A percentile compares a stretch with the other conserved stretches of the same genome.
Conservation (phyloP, 1,140 invertebrate genomes). For the Solenopsis invicta region DNA sequence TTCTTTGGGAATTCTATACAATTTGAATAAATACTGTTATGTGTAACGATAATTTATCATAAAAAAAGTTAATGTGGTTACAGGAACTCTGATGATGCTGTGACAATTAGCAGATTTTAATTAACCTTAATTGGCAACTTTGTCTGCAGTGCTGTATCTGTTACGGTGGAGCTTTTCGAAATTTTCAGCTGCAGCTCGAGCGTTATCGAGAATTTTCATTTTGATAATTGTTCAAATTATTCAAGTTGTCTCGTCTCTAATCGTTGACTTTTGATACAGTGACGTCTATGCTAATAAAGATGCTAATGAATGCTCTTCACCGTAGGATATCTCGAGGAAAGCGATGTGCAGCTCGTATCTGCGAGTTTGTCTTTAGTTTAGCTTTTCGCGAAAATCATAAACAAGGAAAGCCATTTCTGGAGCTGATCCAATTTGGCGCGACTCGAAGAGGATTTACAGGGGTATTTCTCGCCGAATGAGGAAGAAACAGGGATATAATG, state of each 20-base stretch:
- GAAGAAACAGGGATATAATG: conserved; percentile 35
- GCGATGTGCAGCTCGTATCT: not conserved
- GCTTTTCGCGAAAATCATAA: not conserved
- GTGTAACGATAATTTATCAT: not conserved
- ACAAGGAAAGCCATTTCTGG: conserved; percentile 18
- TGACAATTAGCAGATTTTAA: not conserved
- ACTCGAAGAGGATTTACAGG: conserved; percentile 2
- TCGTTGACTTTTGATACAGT: too few species aligned
- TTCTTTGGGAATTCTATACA: too few species aligned
- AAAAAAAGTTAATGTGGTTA: not conserved
- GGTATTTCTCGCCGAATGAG: not conserved
- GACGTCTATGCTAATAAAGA: not conserved
- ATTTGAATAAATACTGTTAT: too few species aligned
- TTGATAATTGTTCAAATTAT: not conserved
- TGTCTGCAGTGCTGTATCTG: not conserved
- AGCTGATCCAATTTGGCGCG: conserved; percentile 24
- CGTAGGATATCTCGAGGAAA: not conserved
- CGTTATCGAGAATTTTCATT: conserved; percentile 1
- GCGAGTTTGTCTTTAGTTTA: not conserved
- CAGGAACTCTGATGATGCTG: not conserved
- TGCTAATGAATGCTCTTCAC: not conserved
- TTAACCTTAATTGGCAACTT: not conserved
- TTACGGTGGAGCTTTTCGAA: not conserved
- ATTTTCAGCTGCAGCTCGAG: not conserved
- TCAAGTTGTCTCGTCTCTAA: not conserved